Evolutionary conservation across 2,113 vertebrate genomes (phyloP), one percentile per base, ranked within the genome.

Genomic region (Thamnaconus septentrionalis): DNA sequence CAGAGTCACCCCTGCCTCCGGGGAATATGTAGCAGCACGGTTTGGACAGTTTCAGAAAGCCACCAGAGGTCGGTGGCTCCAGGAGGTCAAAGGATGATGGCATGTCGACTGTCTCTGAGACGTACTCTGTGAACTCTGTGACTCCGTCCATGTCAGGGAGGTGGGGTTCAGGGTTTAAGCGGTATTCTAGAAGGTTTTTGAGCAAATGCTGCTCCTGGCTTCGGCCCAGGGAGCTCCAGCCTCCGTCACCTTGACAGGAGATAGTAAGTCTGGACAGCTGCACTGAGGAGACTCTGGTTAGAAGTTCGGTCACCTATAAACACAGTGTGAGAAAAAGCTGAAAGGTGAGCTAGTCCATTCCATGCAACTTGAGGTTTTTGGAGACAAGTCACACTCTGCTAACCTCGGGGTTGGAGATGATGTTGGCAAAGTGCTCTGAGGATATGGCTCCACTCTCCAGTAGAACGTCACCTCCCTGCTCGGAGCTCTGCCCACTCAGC

Each of bases 1-100:
- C 97, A 0, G 97, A 98, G 84, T 99, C 97, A 4, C 97, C 97
- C 7, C 97, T 92, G 66, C 97, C 96, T 11, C 97, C 97, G 1
- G 97, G 97, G 75, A 99, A 99, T 79, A 99, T 97, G 79, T 99
- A 99, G 88, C 97, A 99, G 87, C 97, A 99, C 59, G 97, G 96
- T 65, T 98, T 98, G 66, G 97, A 99, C 69, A 99, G 91, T 75
- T 99, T 99, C 79, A 99, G 88, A 75, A 99, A 99, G 8, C 97
- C 97, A 61, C 97, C 97, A 1, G 97, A 99, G n/a, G 94, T 97
- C 3, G 97, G 97, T 1, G 97, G 94, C 78, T 99, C 97, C 71
- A 99, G 88, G 7, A 98, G 94, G 69, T 99, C 97, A 82, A 99
- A 99, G 3, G 97, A 95, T 3, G 97, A 98, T 0, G 95, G 94